A percentile compares a stretch with the other conserved stretches of the same genome.
phyloP scores from a whole-genome alignment of 2,888 invertebrate genomes.

The Patella pellucida region DNA sequence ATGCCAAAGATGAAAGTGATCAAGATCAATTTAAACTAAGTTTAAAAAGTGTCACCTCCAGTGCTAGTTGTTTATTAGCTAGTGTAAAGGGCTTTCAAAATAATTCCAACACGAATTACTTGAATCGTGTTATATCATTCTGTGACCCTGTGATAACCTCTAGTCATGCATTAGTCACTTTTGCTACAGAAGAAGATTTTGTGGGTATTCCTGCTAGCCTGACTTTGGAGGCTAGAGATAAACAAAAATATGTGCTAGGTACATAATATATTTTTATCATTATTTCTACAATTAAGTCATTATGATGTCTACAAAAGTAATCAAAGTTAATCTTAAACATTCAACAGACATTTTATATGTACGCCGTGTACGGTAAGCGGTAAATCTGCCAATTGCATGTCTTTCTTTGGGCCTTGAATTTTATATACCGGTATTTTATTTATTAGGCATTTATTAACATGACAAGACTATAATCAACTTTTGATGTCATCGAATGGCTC shows the following conservation, averaged over 20 bases:
- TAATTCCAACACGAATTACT: conserved; percentile 49
- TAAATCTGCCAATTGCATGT: no score
- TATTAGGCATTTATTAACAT: no score
- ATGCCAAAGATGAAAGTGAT: conserved; percentile 46
- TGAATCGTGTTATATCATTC: conserved; percentile 60
- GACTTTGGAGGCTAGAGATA: conserved; percentile 55
- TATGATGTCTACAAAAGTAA: no score
- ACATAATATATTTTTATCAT: conserved; percentile 18
- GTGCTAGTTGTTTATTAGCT: conserved; percentile 62
- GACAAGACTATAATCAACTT: no score
- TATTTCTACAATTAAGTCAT: no score
- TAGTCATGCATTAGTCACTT: conserved; percentile 61
- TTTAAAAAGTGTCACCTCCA: conserved; percentile 63
- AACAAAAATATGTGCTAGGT: conserved; percentile 64
- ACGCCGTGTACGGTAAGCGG: no score
- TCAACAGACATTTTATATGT: no score
- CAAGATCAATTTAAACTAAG: conserved; percentile 66
- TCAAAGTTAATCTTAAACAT: no score
- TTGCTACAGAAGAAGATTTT: conserved; percentile 66
- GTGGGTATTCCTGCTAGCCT: conserved; percentile 63
- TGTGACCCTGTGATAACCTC: conserved; percentile 66
- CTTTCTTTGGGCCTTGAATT: no score
- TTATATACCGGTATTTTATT: no score
- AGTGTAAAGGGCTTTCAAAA: conserved; percentile 64
- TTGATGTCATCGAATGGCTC: no score